Conservation (phyloP, 2,113 vertebrate species). For the Daubentonia madagascariensis region DNA sequence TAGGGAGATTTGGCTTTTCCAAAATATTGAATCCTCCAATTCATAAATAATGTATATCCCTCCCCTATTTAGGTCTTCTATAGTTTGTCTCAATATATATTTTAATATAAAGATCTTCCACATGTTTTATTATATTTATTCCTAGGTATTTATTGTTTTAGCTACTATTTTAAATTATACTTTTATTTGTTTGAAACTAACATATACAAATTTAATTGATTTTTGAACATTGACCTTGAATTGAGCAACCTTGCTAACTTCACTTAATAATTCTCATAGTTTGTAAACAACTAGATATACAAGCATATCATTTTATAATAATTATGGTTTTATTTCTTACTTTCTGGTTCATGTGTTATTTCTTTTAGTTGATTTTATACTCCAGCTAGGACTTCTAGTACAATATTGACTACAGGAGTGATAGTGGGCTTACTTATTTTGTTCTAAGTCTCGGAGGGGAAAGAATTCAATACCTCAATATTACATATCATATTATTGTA, state of each 20-base stretch:
- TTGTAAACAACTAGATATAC: background rate
- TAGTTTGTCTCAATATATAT: background rate
- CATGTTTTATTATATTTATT: background rate
- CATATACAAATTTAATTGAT: background rate
- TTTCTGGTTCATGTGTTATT: background rate
- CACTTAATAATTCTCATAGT: background rate
- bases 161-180: background rate
- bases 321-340: background rate
- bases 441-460: background rate
- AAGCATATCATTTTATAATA: background rate
- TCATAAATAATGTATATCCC: background rate
- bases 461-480: background rate
- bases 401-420: background rate
- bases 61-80: background rate
- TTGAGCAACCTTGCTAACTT: background rate
- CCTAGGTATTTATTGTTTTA: background rate
- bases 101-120: background rate
- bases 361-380: background rate
- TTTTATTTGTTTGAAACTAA: background rate
- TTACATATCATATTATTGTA: background rate
- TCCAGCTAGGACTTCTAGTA: background rate
- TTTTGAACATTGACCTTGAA: background rate
- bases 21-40: background rate
- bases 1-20: background rate
- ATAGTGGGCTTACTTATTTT: background rate